A percentile compares a stretch with the other conserved stretches of the same genome.
phyloP scores from a whole-genome alignment of 2,797 vertebrate species.

The Tadarida brasiliensis region DNA sequence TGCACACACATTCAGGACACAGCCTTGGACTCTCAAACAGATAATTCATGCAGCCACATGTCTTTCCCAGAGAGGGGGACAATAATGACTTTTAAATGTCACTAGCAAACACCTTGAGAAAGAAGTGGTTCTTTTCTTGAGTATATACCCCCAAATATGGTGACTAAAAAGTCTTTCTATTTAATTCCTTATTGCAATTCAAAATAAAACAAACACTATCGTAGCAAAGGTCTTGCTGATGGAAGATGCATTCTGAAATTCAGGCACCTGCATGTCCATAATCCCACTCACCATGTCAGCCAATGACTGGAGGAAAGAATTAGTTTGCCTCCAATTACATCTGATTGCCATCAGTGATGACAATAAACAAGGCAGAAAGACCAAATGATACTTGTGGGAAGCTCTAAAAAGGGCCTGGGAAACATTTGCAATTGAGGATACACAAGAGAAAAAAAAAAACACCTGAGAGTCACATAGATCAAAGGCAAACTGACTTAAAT shows the following conservation, averaged over 20 bases:
- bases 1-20: neutral
- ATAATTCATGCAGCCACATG: neutral
- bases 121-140: neutral
- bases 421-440: neutral
- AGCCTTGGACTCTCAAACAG: neutral
- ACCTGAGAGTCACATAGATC: neutral
- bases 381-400: constrained; percentile 51
- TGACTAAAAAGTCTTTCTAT: neutral
- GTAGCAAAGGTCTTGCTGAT: constrained; percentile 92
- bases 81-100: neutral
- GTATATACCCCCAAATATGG: neutral
- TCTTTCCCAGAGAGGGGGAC: neutral
- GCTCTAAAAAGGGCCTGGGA: constrained; percentile 22
- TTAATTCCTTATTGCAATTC: constrained; percentile 22
- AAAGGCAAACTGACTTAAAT: neutral
- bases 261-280: constrained; percentile 89
- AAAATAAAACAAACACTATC: constrained; percentile 75
- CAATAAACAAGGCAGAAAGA: neutral
- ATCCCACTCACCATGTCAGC: constrained; percentile 91
- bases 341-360: neutral
- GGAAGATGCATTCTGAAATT: constrained; percentile 91
- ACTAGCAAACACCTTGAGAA: neutral
- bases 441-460: neutral
- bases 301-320: constrained; percentile 84
- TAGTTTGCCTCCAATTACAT: neutral